Evolutionary conservation across 1,140 invertebrate species (phyloP), one percentile per base, ranked within the genome.

Genomic region (Lutraria rhynchaena): DNA sequence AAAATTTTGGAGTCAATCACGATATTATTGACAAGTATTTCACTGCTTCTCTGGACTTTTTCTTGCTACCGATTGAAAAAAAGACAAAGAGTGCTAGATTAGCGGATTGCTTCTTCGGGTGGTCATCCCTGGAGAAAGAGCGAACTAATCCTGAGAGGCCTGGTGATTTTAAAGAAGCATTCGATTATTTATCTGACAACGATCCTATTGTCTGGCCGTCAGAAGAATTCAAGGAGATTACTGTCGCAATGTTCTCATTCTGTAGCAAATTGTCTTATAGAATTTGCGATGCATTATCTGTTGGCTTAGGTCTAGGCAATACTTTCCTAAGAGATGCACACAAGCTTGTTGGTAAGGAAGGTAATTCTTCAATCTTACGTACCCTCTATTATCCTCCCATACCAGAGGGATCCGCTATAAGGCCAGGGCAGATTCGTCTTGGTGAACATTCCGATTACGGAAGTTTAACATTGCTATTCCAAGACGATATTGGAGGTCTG

Each of bases 401-500:
- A 19, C 5, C 61, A 17, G 17, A 5, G 1, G 31, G 58, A 13
- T 17, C 41, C 0, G 22, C 9, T 22, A 70, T 86, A 17, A 84
- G 93, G 41, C 92, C 78, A 5, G 86, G 87, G 4, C 85, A 95
- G 81, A 94, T 94, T 31, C 93, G 95, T 37, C 95, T 95, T 71
- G 95, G 95, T 0, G 94, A 95, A 0, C 95, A 96, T 85, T 94
- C 94, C n/a, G 95, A 96, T 89, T 95, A 95, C 78, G 95, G 95
- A 81, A 95, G 95, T 41, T 95, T 96, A 89, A 96, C 95, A 35
- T 91, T 96, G 55, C 91, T 96, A 31, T 94, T 95, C 49, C 95
- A 96, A 92, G 94, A 93, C 77, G 83, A 87, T 89, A 88, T 90
- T 67, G 90, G 93, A 2, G 92, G 92, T 22, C 85, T 93, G 4